phyloP scores from a whole-genome alignment of 2,888 invertebrate species.

The Drosophila paramelanica region DNA sequence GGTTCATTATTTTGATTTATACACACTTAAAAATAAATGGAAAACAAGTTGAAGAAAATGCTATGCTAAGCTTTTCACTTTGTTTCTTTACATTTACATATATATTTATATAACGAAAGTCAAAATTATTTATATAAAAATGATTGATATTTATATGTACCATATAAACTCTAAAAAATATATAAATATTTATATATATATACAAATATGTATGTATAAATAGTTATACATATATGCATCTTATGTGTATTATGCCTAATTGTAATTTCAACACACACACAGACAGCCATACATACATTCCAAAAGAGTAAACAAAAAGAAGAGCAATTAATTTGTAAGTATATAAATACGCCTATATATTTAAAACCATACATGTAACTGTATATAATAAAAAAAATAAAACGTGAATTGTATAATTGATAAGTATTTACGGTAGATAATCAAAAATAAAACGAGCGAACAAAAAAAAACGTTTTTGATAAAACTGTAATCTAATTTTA shows the following conservation, averaged over 20 bases:
- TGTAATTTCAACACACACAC: conserved; percentile 49
- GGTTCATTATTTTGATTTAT: conserved; percentile 16
- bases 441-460: conserved; percentile 72
- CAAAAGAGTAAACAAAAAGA: conserved; percentile 15
- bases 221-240: conserved; percentile 26
- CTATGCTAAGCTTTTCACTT: conserved; percentile 72
- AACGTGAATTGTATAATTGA: conserved; percentile 57
- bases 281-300: conserved; percentile 8
- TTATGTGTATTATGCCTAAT: conserved; percentile 48
- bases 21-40: conserved; percentile 4
- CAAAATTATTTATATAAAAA: conserved; percentile 63
- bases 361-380: conserved; percentile 66
- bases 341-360: conserved; percentile 67
- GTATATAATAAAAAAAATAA: conserved; percentile 57
- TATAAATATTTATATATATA: conserved; percentile 26
- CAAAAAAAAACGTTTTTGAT: conserved; percentile 2
- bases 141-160: conserved; percentile 67
- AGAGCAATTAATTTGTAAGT: conserved; percentile 64
- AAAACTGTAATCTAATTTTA: background rate
- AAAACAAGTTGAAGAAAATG: conserved; percentile 34
- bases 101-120: conserved; percentile 47
- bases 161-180: conserved; percentile 47
- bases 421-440: conserved; percentile 80
- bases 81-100: conserved; percentile 49
- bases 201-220: conserved; percentile 20